Evolutionary conservation across 2,888 invertebrate species (phyloP).

Genomic region (Eilema sororculum): DNA sequence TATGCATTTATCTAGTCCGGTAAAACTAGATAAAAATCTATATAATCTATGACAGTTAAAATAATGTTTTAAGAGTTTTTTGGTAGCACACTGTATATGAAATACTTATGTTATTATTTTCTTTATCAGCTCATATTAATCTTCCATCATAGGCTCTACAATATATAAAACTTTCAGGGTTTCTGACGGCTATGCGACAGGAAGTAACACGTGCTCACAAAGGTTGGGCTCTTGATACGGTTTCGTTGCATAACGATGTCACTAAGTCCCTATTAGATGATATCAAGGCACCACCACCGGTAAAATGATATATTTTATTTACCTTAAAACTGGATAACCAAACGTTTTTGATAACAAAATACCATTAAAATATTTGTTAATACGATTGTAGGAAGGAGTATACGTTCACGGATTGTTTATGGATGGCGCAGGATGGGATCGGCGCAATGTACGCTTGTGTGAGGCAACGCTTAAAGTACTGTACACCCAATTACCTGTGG

Average conservation of each 20-base stretch:
- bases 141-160: background rate
- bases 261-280: conserved; percentile 89
- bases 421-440: conserved; percentile 97
- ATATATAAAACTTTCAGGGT: conserved; percentile 85
- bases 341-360: background rate
- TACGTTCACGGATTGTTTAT: conserved; percentile 94
- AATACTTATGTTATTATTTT: background rate
- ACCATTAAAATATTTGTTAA: background rate
- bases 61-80: too few relatives aligned
- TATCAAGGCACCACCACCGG: conserved; percentile 89
- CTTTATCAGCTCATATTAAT: background rate
- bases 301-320: conserved; percentile 57
- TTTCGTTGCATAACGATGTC: conserved; percentile 93
- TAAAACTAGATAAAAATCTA: background rate
- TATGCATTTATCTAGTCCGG: conserved; percentile 48
- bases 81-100: too few relatives aligned
- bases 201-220: conserved; percentile 95
- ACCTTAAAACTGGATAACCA: background rate
- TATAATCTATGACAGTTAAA: too few relatives aligned
- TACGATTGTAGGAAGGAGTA: conserved; percentile 90
- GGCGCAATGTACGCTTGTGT: conserved; percentile 89
- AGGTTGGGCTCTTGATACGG: conserved; percentile 96
- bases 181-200: conserved; percentile 96
- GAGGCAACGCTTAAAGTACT: conserved; percentile 94
- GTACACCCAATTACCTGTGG: conserved; percentile 92